A percentile compares a stretch with the other conserved stretches of the same genome.
Conservation (phyloP, 2,797 vertebrate species). For the Nothura maculosa region DNA sequence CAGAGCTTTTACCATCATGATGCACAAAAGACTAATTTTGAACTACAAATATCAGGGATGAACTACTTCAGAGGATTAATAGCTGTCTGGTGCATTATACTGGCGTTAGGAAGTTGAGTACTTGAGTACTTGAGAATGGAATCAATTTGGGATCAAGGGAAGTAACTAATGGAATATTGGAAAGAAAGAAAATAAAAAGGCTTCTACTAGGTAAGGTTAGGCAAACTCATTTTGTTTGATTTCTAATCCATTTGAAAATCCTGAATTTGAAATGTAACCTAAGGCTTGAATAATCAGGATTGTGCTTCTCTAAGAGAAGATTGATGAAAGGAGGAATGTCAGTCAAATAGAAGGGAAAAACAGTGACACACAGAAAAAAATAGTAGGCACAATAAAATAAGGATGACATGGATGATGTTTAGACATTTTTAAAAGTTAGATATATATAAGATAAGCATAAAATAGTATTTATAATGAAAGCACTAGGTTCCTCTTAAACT, state of each 20-base stretch:
- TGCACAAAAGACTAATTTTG: neutral
- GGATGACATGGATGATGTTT: neutral
- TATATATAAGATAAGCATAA: too few relatives aligned
- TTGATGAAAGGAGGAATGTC: neutral
- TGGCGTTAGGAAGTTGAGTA: neutral
- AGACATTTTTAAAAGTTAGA: neutral
- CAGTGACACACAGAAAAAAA: neutral
- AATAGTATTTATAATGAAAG: neutral
- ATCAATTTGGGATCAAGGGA: neutral
- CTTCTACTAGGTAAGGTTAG: neutral
- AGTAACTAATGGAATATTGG: neutral
- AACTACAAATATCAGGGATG: neutral
- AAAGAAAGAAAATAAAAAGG: neutral
- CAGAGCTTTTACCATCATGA: neutral
- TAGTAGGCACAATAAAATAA: neutral
- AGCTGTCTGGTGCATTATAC: neutral
- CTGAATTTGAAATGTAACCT: neutral
- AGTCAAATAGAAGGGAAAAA: neutral
- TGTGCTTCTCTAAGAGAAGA: neutral
- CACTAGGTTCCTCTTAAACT: neutral
- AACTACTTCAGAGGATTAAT: neutral
- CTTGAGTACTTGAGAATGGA: neutral
- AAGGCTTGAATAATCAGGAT: neutral
- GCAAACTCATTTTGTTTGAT: neutral
- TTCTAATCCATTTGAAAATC: conserved; percentile 11